Conservation (phyloP, 2,888 invertebrate species). For the Leucophora obtusa region DNA sequence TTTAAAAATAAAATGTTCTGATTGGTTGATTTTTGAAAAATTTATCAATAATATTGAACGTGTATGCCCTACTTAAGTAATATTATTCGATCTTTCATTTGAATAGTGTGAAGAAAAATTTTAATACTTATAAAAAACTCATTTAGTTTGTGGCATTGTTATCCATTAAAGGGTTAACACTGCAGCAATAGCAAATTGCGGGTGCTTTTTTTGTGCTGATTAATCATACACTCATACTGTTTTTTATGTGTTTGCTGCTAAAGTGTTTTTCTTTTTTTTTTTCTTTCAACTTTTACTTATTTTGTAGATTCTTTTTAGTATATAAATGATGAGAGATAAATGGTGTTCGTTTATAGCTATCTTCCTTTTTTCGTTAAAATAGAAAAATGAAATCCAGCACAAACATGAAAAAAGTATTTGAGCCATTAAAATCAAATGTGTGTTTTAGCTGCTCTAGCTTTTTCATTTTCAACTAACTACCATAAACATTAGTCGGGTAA, state of each 20-base stretch:
- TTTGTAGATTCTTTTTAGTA: not conserved
- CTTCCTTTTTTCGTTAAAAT: slow-evolving; percentile 28
- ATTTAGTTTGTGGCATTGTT: no score
- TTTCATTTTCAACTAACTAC: not conserved
- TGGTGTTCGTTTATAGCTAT: slow-evolving; percentile 44
- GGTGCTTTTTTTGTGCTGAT: slow-evolving; percentile 15
- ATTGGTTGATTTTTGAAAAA: no score
- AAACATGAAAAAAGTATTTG: slow-evolving; percentile 13
- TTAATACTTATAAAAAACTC: no score
- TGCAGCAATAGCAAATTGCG: not conserved
- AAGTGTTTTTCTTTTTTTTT: not conserved
- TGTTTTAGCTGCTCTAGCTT: slow-evolving; percentile 21
- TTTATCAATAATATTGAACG: no score
- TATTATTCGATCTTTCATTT: no score
- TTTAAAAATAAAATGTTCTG: no score
- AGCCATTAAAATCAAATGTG: slow-evolving; percentile 52
- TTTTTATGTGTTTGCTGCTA: not conserved
- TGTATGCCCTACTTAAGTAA: no score
- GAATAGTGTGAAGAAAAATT: no score
- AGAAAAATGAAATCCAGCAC: not conserved
- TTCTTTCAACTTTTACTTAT: not conserved
- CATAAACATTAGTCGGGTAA: not conserved
- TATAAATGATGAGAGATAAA: slow-evolving; percentile 50
- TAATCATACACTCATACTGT: slow-evolving; percentile 34
- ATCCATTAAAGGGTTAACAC: no score